Conservation (phyloP, 2,888 invertebrate genomes). For the Xylota segnis region DNA sequence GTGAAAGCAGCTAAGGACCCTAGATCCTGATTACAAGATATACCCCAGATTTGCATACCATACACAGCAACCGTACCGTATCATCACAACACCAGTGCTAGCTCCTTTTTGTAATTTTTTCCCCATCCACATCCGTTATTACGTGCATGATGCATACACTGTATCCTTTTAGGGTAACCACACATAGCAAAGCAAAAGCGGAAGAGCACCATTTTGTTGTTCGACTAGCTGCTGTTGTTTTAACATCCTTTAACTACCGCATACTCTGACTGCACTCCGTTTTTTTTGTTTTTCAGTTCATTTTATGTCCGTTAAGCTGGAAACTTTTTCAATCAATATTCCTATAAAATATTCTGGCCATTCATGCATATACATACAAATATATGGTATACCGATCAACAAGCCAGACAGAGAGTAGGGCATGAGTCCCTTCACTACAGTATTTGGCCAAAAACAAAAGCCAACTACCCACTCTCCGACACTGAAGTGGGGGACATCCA, state of each 20-base stretch:
- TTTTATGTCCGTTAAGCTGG: slow-evolving; percentile 68
- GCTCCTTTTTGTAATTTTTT: slow-evolving; percentile 36
- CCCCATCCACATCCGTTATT: slow-evolving; percentile 58
- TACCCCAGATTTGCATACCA: slow-evolving; percentile 70
- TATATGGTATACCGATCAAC: slow-evolving; percentile 22
- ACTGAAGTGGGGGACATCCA: not conserved
- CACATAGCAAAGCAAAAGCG: slow-evolving; percentile 1
- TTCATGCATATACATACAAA: slow-evolving; percentile 19
- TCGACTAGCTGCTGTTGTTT: slow-evolving; percentile 35
- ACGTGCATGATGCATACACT: slow-evolving; percentile 57
- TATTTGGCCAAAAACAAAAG: slow-evolving; percentile 56
- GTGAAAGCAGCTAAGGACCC: slow-evolving; percentile 67
- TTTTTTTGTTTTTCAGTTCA: slow-evolving; percentile 29
- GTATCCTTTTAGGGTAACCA: slow-evolving; percentile 33
- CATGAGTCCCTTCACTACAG: slow-evolving; percentile 29
- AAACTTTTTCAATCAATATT: slow-evolving; percentile 76
- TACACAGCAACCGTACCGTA: slow-evolving; percentile 24
- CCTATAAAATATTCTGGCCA: slow-evolving; percentile 67
- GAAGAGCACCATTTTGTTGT: slow-evolving; percentile 16
- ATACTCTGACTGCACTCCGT: not conserved
- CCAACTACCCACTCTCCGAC: slow-evolving; percentile 25
- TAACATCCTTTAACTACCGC: slow-evolving; percentile 35
- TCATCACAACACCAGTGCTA: slow-evolving; percentile 53
- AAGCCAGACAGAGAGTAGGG: slow-evolving; percentile 9
- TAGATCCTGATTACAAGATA: slow-evolving; percentile 74